Evolutionary conservation across 92 coral and sea anemone species (phyloP).

Genomic region (Palythoa grandiflora): DNA sequence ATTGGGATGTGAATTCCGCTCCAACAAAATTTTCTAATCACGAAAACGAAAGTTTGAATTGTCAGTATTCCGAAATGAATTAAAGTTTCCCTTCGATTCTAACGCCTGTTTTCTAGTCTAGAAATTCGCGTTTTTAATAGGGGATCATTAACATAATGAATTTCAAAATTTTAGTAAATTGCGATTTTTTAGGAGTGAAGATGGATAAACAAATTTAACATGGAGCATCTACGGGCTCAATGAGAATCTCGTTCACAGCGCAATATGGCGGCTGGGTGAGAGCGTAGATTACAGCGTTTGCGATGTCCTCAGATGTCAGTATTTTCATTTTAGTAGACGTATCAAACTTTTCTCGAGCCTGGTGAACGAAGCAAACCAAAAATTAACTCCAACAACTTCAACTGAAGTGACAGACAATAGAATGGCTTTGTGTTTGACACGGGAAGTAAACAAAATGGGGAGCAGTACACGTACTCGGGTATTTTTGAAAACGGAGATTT

Average conservation of each 20-base stretch:
- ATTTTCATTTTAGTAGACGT: slow-evolving; percentile 67
- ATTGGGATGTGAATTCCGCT: too few species aligned
- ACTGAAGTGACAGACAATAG: background rate
- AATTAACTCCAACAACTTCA: background rate
- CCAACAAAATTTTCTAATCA: too few species aligned
- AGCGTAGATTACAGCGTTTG: slow-evolving; percentile 79
- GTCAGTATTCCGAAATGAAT: too few species aligned
- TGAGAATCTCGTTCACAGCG: slow-evolving; percentile 78
- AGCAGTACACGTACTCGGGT: too few species aligned
- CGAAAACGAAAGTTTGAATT: too few species aligned
- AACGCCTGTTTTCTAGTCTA: too few species aligned
- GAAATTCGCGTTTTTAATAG: too few species aligned
- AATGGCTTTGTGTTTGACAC: background rate
- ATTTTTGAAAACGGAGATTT: too few species aligned
- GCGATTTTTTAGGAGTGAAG: background rate
- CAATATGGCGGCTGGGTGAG: slow-evolving; percentile 87
- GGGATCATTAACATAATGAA: background rate
- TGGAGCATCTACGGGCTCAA: slow-evolving; percentile 87
- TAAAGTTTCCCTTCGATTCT: too few species aligned
- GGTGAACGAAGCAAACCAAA: background rate
- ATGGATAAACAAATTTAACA: slow-evolving; percentile 41
- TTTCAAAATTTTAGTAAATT: background rate
- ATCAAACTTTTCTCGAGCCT: slow-evolving; percentile 85
- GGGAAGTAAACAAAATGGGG: too few species aligned
- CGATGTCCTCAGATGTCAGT: slow-evolving; percentile 78